phyloP scores from a whole-genome alignment of 1,140 invertebrate genomes.

The Arion vulgaris region DNA sequence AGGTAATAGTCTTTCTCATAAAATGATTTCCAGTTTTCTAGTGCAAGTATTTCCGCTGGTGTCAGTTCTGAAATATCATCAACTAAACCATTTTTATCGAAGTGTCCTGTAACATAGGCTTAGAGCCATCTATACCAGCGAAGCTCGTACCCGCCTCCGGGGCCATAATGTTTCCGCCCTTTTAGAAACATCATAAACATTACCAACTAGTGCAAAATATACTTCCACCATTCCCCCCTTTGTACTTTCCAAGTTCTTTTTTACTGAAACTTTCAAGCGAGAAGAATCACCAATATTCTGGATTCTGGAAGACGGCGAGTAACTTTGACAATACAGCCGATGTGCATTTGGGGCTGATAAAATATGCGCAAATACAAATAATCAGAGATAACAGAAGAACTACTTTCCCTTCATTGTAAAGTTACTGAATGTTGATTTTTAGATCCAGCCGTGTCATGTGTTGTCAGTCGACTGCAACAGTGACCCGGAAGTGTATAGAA shows the following conservation, averaged over 20 bases:
- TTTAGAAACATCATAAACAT: constrained; percentile 88
- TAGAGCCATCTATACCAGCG: constrained; percentile 87
- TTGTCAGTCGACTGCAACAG: no score
- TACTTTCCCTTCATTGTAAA: constrained; percentile 12
- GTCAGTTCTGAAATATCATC: constrained; percentile 85
- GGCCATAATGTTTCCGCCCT: constrained; percentile 81
- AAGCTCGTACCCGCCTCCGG: constrained; percentile 78
- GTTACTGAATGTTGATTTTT: no score
- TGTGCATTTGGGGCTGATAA: not conserved
- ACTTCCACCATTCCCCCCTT: constrained; percentile 52
- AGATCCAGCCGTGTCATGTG: no score
- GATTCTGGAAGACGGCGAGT: not conserved
- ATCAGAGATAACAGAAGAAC: not conserved
- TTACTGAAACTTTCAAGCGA: constrained; percentile 49
- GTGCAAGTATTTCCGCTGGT: constrained; percentile 79
- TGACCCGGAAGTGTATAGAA: constrained; percentile 31
- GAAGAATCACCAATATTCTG: not conserved
- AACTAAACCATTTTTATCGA: constrained; percentile 81
- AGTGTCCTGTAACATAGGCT: constrained; percentile 93
- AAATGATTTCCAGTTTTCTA: constrained; percentile 87
- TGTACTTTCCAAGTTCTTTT: constrained; percentile 53
- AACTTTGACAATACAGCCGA: not conserved
- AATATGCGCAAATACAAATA: constrained; percentile 10
- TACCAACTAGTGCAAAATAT: constrained; percentile 86
- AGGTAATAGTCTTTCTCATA: constrained; percentile 86